Base-by-base conservation (phyloP, 2,797 vertebrate genomes). In the Melanotaenia pygmaea region DNA sequence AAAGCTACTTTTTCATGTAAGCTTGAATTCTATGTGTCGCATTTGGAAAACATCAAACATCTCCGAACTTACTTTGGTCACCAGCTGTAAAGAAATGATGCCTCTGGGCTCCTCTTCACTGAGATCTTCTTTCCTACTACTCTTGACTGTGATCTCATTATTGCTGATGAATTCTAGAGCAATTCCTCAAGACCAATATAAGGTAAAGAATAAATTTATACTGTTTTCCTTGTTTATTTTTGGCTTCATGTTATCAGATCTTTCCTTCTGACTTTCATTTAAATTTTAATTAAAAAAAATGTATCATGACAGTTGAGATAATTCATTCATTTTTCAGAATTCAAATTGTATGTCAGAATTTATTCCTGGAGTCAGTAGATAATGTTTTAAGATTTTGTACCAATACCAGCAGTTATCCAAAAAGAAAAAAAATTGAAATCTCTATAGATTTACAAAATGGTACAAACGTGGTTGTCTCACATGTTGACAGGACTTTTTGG, bases 91-190 rank as follows among this genome's bases (percentile, higher is more conserved):
- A 60, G 47, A 60, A 83, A 84, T 70, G 30, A 92, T 93, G 90
- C 51, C 7, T 22, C 58, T 38, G 12, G 54, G 11, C 57, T 78
- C 75, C 28, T 65, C 47, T 51, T 34, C 59, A 26, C 67, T 72
- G 28, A 79, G 70, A 53, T 69, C 8, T 0, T 58, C 77, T 7
- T 67, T 81, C 11, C 9, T 88, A 64, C 40, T 92, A 0, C 30
- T 90, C 9, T 77, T 93, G 26, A 43, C 70, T 26, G n/a, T 83
- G 3, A 82, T 79, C 62, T 80, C 76, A 37, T 74, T 86, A 58
- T 54, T 80, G 59, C 59, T 43, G 61, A 62, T 84, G 47, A 69
- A 85, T 50, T 86, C 89, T 56, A 82, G 56, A 77, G n/a, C 74
- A 20, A 79, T 64, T 22, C 59, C 50, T 47, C 60, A 53, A 24